Base-by-base conservation (phyloP, 1,140 invertebrate species). In the Camponotus pennsylvanicus region DNA sequence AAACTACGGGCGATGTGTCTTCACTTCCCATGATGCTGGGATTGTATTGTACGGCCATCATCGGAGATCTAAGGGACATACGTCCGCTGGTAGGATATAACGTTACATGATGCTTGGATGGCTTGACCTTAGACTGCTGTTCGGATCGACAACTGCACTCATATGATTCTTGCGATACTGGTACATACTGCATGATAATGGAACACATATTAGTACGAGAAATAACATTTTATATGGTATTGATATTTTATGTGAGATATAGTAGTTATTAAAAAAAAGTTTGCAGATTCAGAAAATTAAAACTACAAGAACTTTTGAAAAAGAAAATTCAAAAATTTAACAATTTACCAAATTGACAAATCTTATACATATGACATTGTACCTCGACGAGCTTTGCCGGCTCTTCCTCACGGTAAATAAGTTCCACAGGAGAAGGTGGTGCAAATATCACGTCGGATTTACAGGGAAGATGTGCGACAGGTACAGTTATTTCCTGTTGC, bases 101-200 rank as follows among this genome's bases (percentile, higher is more conserved):
- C 55, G 9, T n/a, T 42, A 21, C 8, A 2, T 40, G 37, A 71
- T 32, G 49, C 9, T 70, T 34, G 45, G 2, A 9, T 15, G 34
- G 9, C n/a, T 42, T 67, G 7, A 6, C 4, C 3, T 2, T 40
- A 27, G 27, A 27, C 6, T 32, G 21, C 15, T 49, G 15, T n/a
- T 66, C 76, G 42, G 40, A 3, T 45, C 32, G 59, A 11, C 76
- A 78, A 5, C 11, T 66, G 40, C 76, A 78, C 21, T 78, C 40
- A 15, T n/a, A 45, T 42, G 0, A 2, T 9, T 34, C 75, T 61
- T 64, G 13, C 3, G 52, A 45, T 34, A 67, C 3, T 27, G 45
- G 1, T 71, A 21, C 7, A 7, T 37, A n/a, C 27, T 55, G 13
- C 13, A 15, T 1, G 2, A 2, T 15, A 7, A 3, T 7, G 8